Percentiles rank a stretch among this genome's conserved stretches.
Evolutionary conservation across 1,140 invertebrate species (phyloP).

Genomic region (Episyrphus balteatus): DNA sequence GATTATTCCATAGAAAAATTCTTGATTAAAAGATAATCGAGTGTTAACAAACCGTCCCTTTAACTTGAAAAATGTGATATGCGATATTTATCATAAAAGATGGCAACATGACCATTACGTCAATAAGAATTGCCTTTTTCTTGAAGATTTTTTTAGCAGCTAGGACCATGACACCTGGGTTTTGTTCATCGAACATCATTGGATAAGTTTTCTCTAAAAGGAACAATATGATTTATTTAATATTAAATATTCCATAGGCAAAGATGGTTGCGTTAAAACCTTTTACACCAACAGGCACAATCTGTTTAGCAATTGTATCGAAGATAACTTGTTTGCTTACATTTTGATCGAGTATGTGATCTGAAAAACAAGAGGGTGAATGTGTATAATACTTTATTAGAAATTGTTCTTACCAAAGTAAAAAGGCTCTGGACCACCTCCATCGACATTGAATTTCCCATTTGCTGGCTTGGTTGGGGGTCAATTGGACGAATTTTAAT

Average conservation of each 20-base stretch:
- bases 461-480: conserved; percentile 47
- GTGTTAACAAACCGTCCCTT: no score
- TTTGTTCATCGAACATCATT: conserved; percentile 50
- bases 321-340: conserved; percentile 54
- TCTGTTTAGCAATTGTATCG: conserved; percentile 53
- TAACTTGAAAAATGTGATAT: no score
- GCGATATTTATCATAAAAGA: no score
- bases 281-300: conserved; percentile 57
- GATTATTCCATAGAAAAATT: no score
- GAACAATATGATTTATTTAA: background rate
- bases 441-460: conserved; percentile 54
- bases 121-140: conserved; percentile 57
- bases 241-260: conserved; percentile 55
- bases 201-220: conserved; percentile 45
- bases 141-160: conserved; percentile 60
- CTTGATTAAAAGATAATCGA: no score
- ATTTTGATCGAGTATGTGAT: conserved; percentile 59
- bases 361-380: conserved; percentile 39
- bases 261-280: conserved; percentile 85
- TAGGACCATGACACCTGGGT: conserved; percentile 64
- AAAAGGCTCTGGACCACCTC: conserved; percentile 32
- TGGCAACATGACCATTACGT: no score
- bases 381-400: background rate
- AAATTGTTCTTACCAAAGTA: conserved; percentile 37
- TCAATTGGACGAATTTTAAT: conserved; percentile 63